phyloP scores from a whole-genome alignment of 37 sponge, comb jelly and placozoan genomes.

The Beroe forskalii region DNA sequence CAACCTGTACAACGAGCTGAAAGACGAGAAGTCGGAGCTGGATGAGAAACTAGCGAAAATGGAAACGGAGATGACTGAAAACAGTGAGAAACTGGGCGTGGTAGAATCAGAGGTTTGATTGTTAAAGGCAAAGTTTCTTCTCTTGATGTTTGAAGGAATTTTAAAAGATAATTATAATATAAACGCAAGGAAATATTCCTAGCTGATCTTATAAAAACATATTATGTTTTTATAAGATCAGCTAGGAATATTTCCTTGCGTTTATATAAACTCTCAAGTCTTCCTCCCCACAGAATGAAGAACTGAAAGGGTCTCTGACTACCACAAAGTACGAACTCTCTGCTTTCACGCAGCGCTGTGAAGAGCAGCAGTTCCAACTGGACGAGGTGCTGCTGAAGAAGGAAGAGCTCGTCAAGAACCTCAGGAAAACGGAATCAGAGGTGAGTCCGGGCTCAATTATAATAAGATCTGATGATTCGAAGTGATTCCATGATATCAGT shows the following conservation, averaged over 20 bases:
- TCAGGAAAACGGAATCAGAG: background rate
- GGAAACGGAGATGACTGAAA: background rate
- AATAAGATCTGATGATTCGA: too few relatives aligned
- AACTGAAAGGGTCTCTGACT: background rate
- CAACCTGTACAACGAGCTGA: conserved; percentile 33
- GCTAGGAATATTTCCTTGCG: too few relatives aligned
- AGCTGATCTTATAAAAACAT: too few relatives aligned
- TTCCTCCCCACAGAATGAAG: background rate
- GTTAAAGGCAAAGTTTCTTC: too few relatives aligned
- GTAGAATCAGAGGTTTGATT: conserved; percentile 12
- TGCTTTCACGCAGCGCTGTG: background rate
- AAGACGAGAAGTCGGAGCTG: background rate
- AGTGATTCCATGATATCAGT: too few relatives aligned
- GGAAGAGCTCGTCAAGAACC: background rate
- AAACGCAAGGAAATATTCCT: too few relatives aligned
- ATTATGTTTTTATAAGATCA: too few relatives aligned
- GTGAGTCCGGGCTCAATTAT: too few relatives aligned
- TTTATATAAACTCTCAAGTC: too few relatives aligned
- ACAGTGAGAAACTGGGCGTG: background rate
- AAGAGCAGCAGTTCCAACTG: background rate
- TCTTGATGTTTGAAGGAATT: too few relatives aligned
- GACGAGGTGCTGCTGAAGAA: background rate
- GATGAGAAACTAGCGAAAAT: conserved; percentile 22
- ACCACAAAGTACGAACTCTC: background rate
- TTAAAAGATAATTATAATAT: too few relatives aligned